phyloP scores from a whole-genome alignment of 1,140 invertebrate species.

The Cotesia vestalis region DNA sequence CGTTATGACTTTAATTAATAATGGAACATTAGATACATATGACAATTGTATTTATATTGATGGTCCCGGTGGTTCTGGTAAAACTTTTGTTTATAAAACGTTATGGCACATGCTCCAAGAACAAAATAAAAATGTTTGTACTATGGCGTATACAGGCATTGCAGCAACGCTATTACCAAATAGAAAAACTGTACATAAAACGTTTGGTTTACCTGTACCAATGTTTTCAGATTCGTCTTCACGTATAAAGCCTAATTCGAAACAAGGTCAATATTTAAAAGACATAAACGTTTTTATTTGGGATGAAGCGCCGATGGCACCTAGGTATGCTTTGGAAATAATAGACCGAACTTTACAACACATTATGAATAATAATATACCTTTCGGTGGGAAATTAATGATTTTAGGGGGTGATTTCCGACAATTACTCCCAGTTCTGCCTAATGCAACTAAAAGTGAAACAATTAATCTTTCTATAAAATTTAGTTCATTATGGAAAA shows the following conservation, averaged over 20 bases:
- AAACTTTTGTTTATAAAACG: conserved; percentile 4
- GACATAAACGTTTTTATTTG: no score
- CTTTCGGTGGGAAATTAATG: conserved; percentile 42
- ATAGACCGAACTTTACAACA: conserved; percentile 42
- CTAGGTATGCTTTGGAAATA: conserved; percentile 29
- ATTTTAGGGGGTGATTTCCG: conserved; percentile 42
- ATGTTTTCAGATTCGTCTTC: no score
- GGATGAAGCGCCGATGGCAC: conserved; percentile 46
- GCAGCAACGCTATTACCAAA: neutral
- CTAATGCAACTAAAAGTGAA: conserved; percentile 31
- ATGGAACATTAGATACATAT: neutral
- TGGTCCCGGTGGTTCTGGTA: neutral
- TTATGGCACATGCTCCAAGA: neutral
- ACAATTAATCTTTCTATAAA: conserved; percentile 39
- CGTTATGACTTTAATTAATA: neutral
- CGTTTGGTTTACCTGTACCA: conserved; percentile 1
- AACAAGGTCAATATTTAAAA: no score
- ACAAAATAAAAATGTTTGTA: neutral
- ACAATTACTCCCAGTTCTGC: conserved; percentile 22
- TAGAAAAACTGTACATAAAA: conserved; percentile 4
- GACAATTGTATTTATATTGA: conserved; percentile 3
- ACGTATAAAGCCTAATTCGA: no score
- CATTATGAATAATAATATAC: conserved; percentile 37
- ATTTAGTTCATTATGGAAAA: conserved; percentile 33
- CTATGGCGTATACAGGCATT: neutral